A percentile compares a stretch with the other conserved stretches of the same genome.
Conservation (phyloP, 2,113 vertebrate species). For the Podocnemis expansa region DNA sequence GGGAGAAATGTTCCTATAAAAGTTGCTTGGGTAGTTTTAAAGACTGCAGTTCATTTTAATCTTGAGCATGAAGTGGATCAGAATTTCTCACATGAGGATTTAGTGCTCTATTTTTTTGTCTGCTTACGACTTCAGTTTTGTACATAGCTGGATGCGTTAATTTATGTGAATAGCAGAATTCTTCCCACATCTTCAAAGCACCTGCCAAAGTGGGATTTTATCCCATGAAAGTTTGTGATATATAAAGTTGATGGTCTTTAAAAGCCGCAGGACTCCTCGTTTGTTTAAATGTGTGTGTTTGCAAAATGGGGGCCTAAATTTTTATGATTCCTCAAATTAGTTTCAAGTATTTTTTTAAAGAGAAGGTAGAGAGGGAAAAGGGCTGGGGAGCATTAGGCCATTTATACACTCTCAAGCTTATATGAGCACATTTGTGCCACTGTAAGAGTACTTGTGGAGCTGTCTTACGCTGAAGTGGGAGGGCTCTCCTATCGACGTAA, state of each 20-base stretch:
- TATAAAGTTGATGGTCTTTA: no score
- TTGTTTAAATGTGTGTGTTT: no score
- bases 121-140: background rate
- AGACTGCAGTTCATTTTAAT: rapidly evolving
- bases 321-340: background rate
- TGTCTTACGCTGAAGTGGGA: no score
- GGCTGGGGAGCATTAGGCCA: background rate
- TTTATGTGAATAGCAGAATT: background rate
- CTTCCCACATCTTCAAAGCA: background rate
- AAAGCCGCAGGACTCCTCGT: no score
- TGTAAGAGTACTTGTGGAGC: no score
- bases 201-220: no score
- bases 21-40: background rate
- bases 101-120: background rate
- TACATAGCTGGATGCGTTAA: background rate
- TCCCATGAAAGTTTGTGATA: no score
- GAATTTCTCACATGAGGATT: background rate
- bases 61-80: background rate
- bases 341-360: background rate
- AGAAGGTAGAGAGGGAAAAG: no score
- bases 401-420: no score
- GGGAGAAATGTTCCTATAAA: constrained; percentile 5
- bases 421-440: no score
- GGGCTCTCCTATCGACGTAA: no score
- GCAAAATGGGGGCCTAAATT: background rate